Evolutionary conservation across 1,140 invertebrate species (phyloP).

Genomic region (Nephila pilipes): DNA sequence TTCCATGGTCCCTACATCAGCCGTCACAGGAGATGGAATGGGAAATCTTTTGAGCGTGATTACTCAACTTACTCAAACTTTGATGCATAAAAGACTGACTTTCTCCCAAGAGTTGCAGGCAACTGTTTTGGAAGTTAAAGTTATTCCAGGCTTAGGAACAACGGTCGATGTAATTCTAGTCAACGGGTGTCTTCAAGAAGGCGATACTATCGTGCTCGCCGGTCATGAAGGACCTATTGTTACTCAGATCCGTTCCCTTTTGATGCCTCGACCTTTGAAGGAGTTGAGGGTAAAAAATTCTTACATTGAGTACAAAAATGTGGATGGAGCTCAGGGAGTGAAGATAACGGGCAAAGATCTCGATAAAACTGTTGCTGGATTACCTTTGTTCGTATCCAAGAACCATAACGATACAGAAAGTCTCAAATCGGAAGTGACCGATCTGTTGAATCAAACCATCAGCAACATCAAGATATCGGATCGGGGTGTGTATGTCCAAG

Average conservation of each 20-base stretch:
- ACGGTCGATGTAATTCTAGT: slow-evolving; percentile 99
- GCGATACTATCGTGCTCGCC: slow-evolving; percentile 96
- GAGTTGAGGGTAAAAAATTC: slow-evolving; percentile 98
- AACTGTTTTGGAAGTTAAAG: slow-evolving; percentile 99
- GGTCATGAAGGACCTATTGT: slow-evolving; percentile 99
- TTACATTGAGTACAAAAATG: slow-evolving; percentile 97
- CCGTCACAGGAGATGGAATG: slow-evolving; percentile 98
- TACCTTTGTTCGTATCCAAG: slow-evolving; percentile 91
- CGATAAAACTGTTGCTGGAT: slow-evolving; percentile 97
- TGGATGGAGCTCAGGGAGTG: slow-evolving; percentile 97
- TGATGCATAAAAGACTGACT: slow-evolving; percentile 93
- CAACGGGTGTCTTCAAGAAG: slow-evolving; percentile 95
- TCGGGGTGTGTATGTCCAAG: slow-evolving; percentile 98
- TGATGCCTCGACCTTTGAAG: slow-evolving; percentile 98
- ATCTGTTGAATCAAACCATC: slow-evolving; percentile 92
- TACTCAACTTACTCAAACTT: slow-evolving; percentile 94
- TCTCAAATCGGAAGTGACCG: slow-evolving; percentile 88
- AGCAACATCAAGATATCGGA: slow-evolving; percentile 94
- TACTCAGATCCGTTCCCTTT: slow-evolving; percentile 96
- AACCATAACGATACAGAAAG: slow-evolving; percentile 96
- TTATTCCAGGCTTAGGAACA: slow-evolving; percentile 97
- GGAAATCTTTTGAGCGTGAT: slow-evolving; percentile 98
- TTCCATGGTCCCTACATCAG: slow-evolving; percentile 98
- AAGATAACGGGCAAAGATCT: slow-evolving; percentile 99
- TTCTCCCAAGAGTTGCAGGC: slow-evolving; percentile 97